Evolutionary conservation across 2,113 vertebrate species (phyloP), one percentile per base, ranked within the genome.

Genomic region (Heliornis fulica): DNA sequence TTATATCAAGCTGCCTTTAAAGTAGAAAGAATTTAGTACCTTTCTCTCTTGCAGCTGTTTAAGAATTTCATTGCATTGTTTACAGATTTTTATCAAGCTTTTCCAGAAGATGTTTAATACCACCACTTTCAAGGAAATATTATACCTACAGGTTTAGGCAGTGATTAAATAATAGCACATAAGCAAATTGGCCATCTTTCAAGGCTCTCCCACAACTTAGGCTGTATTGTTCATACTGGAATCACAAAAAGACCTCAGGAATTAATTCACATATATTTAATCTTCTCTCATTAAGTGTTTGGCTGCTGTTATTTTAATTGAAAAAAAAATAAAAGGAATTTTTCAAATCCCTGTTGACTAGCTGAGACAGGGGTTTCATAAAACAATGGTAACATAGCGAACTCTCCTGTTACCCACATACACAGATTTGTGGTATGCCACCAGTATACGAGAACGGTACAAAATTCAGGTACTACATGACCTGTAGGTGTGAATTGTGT

Each of bases 71-170:
- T 64, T 90, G 48, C 28, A 46, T 76, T 82, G 25, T 72, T 90
- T 74, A 91, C 41, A 92, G 45, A 79, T 72, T 94, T 90, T 80
- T 87, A 83, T 94, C 69, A 79, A 82, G 22, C 6, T 93, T 94
- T 92, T 91, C 71, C 54, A 77, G 77, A 85, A 90, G 43, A 84
- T 75, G 43, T 48, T 95, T 94, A 85, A 31, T 64, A 29, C 29
- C 89, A 38, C 45, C 57, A 83, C 56, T 96, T 91, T 79, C 84
- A 93, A 96, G 88, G 95, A 95, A 96, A 93, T 72, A 68, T 43
- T 90, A 77, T 40, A 83, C 80, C 51, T 92, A 41, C 69, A 72
- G 81, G 68, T 96, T 94, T 77, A 94, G 83, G 43, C 78, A 82
- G 74, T 69, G 82, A 84, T 83, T 87, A 66, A 85, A 93, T 46